Percentiles rank a stretch among this genome's conserved stretches.
These are phyloP conservation scores for Neofelis nebulosa DNA, from an alignment of 2,113 vertebrate genomes.

Conservation along the genomic window DNA sequence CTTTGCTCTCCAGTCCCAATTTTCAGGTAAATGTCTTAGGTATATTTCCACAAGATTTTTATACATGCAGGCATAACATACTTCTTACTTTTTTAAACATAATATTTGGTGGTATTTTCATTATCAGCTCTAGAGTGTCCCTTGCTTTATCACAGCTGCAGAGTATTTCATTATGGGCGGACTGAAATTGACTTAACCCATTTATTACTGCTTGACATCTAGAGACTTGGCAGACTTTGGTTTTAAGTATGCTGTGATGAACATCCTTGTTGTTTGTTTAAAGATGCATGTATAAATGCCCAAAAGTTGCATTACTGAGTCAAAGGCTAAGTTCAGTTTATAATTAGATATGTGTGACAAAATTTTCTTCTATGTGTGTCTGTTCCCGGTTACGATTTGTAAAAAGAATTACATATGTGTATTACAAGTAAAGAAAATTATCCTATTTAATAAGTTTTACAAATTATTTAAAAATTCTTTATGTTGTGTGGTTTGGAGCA, in stretches of 20 bases:
- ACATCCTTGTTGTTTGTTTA: background rate
- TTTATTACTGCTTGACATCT: background rate
- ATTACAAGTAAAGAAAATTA: background rate
- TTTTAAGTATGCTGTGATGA: background rate
- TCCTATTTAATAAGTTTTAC: background rate
- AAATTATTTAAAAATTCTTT: background rate
- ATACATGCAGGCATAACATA: background rate
- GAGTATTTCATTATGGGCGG: background rate
- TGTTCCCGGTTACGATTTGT: background rate
- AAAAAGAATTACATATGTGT: background rate
- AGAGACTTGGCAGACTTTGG: slow-evolving; percentile 23
- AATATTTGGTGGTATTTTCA: background rate
- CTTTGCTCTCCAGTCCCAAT: background rate
- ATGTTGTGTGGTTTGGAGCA: background rate
- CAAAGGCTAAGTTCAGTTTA: background rate
- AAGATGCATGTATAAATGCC: background rate
- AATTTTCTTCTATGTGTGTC: background rate
- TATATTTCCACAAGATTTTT: background rate
- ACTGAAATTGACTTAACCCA: background rate
- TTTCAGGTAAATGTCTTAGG: background rate
- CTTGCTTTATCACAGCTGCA: slow-evolving; percentile 11
- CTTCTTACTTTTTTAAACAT: background rate
- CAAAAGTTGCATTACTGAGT: background rate
- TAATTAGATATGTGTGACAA: background rate
- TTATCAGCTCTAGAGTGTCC: background rate